phyloP scores from a whole-genome alignment of 2,888 invertebrate genomes.

The Ichneumoninae sp. region DNA sequence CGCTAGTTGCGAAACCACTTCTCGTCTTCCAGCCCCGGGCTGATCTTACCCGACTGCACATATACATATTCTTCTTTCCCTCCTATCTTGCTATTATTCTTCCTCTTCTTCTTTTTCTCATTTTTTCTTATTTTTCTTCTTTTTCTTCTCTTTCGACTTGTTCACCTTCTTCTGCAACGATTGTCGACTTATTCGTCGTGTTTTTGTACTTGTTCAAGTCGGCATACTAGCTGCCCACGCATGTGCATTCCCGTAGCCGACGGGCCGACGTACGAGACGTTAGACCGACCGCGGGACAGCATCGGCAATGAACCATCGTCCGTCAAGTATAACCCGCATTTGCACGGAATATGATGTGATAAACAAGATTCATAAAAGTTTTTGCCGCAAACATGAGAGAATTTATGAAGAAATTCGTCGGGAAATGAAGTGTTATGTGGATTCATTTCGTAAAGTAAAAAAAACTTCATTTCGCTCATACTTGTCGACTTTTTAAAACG shows the following conservation, averaged over 20 bases:
- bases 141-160: conserved; percentile 42
- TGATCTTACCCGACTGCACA: conserved; percentile 53
- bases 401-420: background rate
- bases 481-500: background rate
- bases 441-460: background rate
- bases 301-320: background rate
- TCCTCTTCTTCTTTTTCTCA: conserved; percentile 20
- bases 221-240: conserved; percentile 76
- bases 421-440: background rate
- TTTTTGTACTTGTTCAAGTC: conserved; percentile 46
- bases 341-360: background rate
- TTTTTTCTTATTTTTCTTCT: conserved; percentile 37
- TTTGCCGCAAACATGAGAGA: background rate
- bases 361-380: background rate
- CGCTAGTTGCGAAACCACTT: conserved; percentile 77
- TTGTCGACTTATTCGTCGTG: conserved; percentile 49
- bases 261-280: conserved; percentile 44
- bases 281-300: conserved; percentile 31
- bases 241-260: conserved; percentile 72
- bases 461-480: background rate
- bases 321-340: background rate
- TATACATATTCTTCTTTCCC: conserved; percentile 43
- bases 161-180: conserved; percentile 51
- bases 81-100: background rate
- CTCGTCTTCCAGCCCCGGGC: conserved; percentile 78